Percentiles rank a stretch among this genome's conserved stretches.
Evolutionary conservation across 2,113 vertebrate species (phyloP).

Genomic region (Cebus imitator): DNA sequence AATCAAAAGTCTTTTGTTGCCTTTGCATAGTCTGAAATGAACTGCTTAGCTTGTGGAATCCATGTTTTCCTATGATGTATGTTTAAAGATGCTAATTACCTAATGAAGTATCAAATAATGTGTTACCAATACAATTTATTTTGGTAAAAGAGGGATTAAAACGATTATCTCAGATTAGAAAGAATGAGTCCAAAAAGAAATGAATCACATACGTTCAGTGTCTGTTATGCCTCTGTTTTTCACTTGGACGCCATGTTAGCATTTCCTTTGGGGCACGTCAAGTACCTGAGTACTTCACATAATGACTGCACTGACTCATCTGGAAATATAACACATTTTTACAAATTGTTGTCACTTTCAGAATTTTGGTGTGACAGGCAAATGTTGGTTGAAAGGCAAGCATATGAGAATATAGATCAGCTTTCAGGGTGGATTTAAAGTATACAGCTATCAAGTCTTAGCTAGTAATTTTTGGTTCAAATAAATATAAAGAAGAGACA

Average conservation of each 20-base stretch:
- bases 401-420: not conserved
- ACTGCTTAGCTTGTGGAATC: slow-evolving; percentile 45
- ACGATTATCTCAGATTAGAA: not conserved
- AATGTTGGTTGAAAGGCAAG: not conserved
- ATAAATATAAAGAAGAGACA: not conserved
- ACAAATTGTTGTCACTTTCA: not conserved
- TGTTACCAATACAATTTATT: slow-evolving; percentile 40
- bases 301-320: not conserved
- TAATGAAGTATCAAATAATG: slow-evolving; percentile 43
- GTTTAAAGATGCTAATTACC: slow-evolving; percentile 65
- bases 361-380: not conserved
- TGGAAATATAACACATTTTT: not conserved
- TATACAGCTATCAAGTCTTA: not conserved
- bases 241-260: not conserved
- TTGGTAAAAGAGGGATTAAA: slow-evolving; percentile 52
- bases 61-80: slow-evolving; percentile 29
- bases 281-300: not conserved
- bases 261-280: not conserved
- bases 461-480: not conserved
- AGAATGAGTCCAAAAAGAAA: not conserved
- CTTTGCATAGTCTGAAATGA: slow-evolving; percentile 21
- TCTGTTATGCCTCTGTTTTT: not conserved
- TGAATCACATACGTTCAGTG: not conserved
- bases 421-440: not conserved
- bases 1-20: slow-evolving; percentile 42